These are phyloP conservation scores for Callithrix jacchus DNA, from an alignment of 2,113 vertebrate species.

Conservation along the genomic window DNA sequence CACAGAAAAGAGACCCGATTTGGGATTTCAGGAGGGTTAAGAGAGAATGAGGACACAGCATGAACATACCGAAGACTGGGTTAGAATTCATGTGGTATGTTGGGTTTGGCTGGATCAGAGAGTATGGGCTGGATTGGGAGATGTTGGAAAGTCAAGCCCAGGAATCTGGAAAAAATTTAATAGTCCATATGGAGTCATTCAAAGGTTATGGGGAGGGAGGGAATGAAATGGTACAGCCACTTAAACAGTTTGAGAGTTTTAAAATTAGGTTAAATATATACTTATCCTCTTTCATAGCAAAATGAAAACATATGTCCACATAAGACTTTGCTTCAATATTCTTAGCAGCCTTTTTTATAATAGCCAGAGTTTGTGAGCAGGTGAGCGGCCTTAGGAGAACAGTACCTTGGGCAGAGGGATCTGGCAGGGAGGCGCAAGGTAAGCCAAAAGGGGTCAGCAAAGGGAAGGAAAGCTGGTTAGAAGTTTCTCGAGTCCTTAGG, in stretches of 20 bases:
- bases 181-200: neutral
- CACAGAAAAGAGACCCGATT: neutral
- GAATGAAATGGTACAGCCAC: neutral
- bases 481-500: neutral
- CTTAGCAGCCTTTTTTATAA: neutral
- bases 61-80: neutral
- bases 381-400: neutral
- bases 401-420: neutral
- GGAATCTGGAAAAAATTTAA: neutral
- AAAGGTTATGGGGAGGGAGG: neutral
- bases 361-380: neutral
- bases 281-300: neutral
- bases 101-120: neutral
- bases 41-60: neutral
- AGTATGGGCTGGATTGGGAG: neutral
- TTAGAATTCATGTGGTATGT: neutral
- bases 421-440: neutral
- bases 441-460: neutral
- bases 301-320: neutral
- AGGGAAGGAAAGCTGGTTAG: neutral
- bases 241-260: neutral
- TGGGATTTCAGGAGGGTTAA: neutral
- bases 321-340: neutral
- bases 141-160: neutral
- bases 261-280: neutral